phyloP scores from a whole-genome alignment of 2,797 vertebrate species.

The Gambusia yucatana region DNA sequence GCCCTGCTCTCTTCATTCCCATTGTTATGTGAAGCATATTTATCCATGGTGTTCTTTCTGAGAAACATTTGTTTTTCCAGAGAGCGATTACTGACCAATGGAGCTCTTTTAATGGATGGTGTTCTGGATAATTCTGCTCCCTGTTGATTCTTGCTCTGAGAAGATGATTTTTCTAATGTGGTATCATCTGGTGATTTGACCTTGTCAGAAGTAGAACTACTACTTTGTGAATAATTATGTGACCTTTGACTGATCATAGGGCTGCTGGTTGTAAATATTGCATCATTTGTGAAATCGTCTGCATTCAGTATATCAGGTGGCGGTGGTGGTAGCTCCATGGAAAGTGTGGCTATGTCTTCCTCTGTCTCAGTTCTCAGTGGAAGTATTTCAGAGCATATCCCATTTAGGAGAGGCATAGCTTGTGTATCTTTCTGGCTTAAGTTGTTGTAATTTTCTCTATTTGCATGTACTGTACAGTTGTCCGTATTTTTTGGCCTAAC shows the following conservation, averaged over 20 bases:
- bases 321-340: constrained; percentile 43
- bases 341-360: constrained; percentile 9
- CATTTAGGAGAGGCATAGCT: constrained; percentile 2
- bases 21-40: constrained; percentile 54
- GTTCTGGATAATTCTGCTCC: constrained; percentile 50
- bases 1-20: constrained; percentile 18
- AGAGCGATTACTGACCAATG: constrained; percentile 72
- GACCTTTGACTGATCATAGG: constrained; percentile 51
- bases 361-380: constrained; percentile 5
- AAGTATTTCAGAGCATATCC: constrained; percentile 13
- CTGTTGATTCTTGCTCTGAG: constrained; percentile 23
- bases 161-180: constrained; percentile 31
- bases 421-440: constrained; percentile 17
- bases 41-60: constrained; percentile 65
- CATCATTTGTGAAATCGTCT: constrained; percentile 31
- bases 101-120: constrained; percentile 63
- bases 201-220: constrained; percentile 48
- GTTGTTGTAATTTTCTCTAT: constrained; percentile 4
- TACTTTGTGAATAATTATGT: constrained; percentile 50
- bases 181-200: constrained; percentile 29
- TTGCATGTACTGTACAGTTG: not conserved
- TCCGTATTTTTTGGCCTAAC: constrained; percentile 13
- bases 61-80: constrained; percentile 77
- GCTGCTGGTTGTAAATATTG: constrained; percentile 41
- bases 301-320: constrained; percentile 41